Evolutionary conservation across 2,797 vertebrate genomes (phyloP), one percentile per base, ranked within the genome.

Genomic region (Sciurus carolinensis): DNA sequence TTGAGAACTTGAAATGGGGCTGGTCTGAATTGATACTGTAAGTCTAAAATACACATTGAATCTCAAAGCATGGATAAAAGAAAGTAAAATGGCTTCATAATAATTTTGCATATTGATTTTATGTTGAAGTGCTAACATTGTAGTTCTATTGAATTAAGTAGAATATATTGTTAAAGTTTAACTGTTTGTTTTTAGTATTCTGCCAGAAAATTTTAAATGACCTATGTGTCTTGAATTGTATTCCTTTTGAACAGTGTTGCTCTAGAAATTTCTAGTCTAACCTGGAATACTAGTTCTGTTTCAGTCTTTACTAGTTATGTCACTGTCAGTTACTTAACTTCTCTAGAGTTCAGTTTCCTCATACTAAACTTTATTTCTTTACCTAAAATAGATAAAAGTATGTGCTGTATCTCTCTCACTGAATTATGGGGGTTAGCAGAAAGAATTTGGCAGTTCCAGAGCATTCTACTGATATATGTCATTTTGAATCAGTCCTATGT

Each of bases 191-290:
- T 92, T 87, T 73, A 91, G 42, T 59, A 4, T 77, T 14, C 44
- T 92, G n/a, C 33, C 36, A 66, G 67, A 67, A 91, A 84, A 87
- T 26, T 79, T 88, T 76, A 75, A 92, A 73, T 93, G 79, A 71
- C 20, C 15, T n/a, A 14, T 79, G 30, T 91, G 47, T 42, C 10
- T 87, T 97, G 33, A 0, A 64, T 72, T 87, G 3, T 83, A 52
- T 57, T 93, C 33, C 36, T 77, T 90, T 69, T 75, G 44, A 93
- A 39, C 5, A 91, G 7, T 33, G 44, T 73, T 89, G 17, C 50
- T 84, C 42, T 94, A 71, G 71, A 90, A 87, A 67, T 81, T 84
- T 82, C 20, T 64, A 36, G 12, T 54, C 39, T 59, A 85, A 96
- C 20, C 52, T 93, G 39, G 42, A 5, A 24, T 94, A 80, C 75